A percentile compares a stretch with the other conserved stretches of the same genome.
phyloP scores from a whole-genome alignment of 2,113 vertebrate genomes.

The Miniopterus natalensis region DNA sequence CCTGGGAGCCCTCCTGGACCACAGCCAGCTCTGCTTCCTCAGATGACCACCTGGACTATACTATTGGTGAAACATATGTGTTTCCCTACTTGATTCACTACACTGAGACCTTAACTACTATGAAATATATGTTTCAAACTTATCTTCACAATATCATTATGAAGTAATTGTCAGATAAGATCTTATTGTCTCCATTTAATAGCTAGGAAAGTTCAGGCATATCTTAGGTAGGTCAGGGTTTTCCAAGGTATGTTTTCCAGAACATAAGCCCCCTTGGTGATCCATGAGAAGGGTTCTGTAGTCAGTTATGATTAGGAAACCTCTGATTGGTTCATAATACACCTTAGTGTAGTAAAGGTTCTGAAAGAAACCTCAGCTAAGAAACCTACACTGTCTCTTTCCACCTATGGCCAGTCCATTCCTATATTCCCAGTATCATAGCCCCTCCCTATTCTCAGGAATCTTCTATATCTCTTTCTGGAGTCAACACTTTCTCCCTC shows the following conservation, averaged over 20 bases:
- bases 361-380: background rate
- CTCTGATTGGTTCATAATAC: background rate
- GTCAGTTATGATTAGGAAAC: background rate
- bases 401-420: background rate
- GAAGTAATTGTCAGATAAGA: background rate
- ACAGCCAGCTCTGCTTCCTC: background rate
- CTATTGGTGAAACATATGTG: background rate
- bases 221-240: background rate
- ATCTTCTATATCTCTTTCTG: background rate
- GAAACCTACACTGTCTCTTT: constrained; percentile 10
- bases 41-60: background rate
- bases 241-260: background rate
- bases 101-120: background rate
- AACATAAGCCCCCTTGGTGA: background rate
- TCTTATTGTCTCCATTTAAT: background rate
- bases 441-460: background rate
- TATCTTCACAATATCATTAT: background rate
- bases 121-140: constrained; percentile 26
- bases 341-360: background rate
- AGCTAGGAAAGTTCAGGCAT: background rate
- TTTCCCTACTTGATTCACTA: background rate
- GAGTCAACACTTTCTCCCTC: background rate
- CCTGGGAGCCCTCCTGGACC: background rate
- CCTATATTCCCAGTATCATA: background rate
- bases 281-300: background rate